Evolutionary conservation across 2,888 invertebrate species (phyloP).

Genomic region (Drosophila fulvimacula): DNA sequence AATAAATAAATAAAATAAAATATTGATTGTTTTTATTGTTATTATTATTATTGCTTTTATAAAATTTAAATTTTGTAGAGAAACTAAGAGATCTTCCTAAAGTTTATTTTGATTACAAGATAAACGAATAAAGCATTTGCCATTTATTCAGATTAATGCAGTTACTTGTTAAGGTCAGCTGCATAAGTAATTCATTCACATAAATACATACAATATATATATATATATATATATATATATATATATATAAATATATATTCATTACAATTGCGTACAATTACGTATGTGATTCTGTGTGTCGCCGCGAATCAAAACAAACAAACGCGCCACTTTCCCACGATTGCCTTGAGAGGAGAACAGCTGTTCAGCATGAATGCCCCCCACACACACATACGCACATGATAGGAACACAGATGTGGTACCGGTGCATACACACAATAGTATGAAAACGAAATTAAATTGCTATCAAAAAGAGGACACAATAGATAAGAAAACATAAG

Average conservation of each 20-base stretch:
- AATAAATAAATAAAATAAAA: too few species aligned
- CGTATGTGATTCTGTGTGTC: conserved; percentile 12
- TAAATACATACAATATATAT: background rate
- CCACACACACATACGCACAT: background rate
- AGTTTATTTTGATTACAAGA: background rate
- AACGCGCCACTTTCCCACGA: conserved; percentile 56
- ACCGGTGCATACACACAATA: conserved; percentile 18
- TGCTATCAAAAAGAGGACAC: conserved; percentile 21
- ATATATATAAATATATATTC: background rate
- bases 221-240: background rate
- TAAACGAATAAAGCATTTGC: background rate
- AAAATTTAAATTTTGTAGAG: background rate
- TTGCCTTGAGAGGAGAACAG: conserved; percentile 59
- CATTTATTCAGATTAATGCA: background rate
- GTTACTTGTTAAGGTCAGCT: background rate
- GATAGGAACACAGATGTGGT: conserved; percentile 10
- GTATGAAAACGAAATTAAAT: conserved; percentile 28
- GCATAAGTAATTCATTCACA: background rate
- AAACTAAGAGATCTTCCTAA: background rate
- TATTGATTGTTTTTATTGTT: too few species aligned
- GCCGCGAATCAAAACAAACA: conserved; percentile 49
- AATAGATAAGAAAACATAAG: conserved; percentile 43
- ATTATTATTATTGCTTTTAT: too few species aligned
- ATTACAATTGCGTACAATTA: conserved; percentile 22
- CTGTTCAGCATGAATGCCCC: conserved; percentile 61